Evolutionary conservation across 1,140 invertebrate genomes (phyloP), one percentile per base, ranked within the genome.

Genomic region (Leptopilina boulardi): DNA sequence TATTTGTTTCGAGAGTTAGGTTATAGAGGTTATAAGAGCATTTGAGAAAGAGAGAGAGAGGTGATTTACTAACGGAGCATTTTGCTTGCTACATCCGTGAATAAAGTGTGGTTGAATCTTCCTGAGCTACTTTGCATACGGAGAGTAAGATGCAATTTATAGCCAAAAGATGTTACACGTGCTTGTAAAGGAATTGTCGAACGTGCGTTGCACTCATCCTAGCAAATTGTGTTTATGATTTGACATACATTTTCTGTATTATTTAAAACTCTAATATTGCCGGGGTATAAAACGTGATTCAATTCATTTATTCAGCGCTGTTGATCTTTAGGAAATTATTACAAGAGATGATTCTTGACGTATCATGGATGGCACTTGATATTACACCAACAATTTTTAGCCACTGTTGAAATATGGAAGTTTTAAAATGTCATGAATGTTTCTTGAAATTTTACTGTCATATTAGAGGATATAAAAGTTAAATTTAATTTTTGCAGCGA

Each of bases 11-110:
- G 21, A 15, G 26, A 26, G 11, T 66, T 66, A 30, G 21, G 26
- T 21, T 56, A 11, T 19, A 30, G 26, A 23, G 18, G 51, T 54
- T 54, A 30, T 66, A n/a, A 13, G n/a, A 66, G 21, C 21, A 59
- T 4, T 59, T 21, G 56, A 59, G 56, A 59, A 21, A 59, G 13
- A 21, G 56, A 59, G 56, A 56, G 54, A 59, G 23, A 21, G 59
- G 59, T 66, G 59, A 66, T 66, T 66, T 66, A 66, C 59, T 66
- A 66, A 66, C 59, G 59, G 59, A 66, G 59, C 59, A 66, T 66
- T 66, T 66, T 66, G 59, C 59, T 21, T 59, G 56, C 56, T 59
- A 59, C 56, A 59, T 59, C 56, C 56, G 56, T 23, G 21, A 59
- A 44, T 44, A 44, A 51, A 51, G 47, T 51, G 59, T 66, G 26